Evolutionary conservation across 2,797 vertebrate species (phyloP).

Genomic region (Hozukius guyotensis): DNA sequence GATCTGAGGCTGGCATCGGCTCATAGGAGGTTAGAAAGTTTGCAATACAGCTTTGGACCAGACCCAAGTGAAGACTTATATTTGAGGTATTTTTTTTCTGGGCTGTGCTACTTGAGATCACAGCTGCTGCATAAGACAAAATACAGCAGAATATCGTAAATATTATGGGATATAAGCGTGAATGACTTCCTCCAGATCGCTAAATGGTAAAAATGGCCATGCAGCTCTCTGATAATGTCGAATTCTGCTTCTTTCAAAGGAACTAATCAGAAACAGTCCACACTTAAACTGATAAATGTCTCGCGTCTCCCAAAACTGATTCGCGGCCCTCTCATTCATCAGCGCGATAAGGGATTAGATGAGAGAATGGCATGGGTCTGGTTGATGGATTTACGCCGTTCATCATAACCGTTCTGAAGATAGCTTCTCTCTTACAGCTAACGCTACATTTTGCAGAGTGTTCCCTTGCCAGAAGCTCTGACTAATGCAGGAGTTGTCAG

Average conservation of each 20-base stretch:
- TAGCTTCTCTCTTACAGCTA: slow-evolving; percentile 25
- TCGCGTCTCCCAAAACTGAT: slow-evolving; percentile 37
- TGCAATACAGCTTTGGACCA: slow-evolving; percentile 2
- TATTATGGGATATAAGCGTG: slow-evolving; percentile 5
- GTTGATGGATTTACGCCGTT: slow-evolving; percentile 56
- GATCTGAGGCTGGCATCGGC: slow-evolving; percentile 15
- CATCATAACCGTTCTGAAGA: slow-evolving; percentile 43
- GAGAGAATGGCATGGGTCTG: slow-evolving; percentile 37
- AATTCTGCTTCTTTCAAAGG: slow-evolving; percentile 26
- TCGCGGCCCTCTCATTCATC: slow-evolving; percentile 48
- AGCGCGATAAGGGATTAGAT: slow-evolving; percentile 55
- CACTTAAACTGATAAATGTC: slow-evolving; percentile 64
- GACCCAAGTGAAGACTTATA: neutral
- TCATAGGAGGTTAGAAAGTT: slow-evolving; percentile 30
- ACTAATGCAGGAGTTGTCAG: slow-evolving; percentile 60
- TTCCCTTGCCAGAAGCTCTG: slow-evolving; percentile 45
- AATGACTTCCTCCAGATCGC: slow-evolving; percentile 28
- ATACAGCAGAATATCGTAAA: slow-evolving; percentile 12
- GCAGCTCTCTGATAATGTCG: slow-evolving; percentile 29
- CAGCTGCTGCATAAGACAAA: slow-evolving; percentile 5
- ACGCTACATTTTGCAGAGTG: slow-evolving; percentile 17
- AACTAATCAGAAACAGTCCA: slow-evolving; percentile 45
- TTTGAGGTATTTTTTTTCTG: neutral
- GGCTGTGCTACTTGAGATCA: neutral
- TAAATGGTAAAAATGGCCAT: slow-evolving; percentile 43